Base-by-base conservation (phyloP, 1,140 invertebrate species). In the Colletes gigas region DNA sequence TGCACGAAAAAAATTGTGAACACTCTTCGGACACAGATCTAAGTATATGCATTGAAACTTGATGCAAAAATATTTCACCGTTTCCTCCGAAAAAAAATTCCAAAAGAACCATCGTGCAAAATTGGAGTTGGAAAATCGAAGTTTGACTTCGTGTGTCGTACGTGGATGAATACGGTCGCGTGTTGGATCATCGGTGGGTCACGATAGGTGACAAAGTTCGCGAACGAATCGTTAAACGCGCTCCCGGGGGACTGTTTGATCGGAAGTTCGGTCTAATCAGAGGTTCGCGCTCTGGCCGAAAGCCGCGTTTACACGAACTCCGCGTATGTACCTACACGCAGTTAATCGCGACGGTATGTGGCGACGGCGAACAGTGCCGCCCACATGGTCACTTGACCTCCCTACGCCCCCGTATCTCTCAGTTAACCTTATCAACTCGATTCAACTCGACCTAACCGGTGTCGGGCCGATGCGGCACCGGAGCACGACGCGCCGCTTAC, bases 391-490 rank as follows among this genome's bases (percentile, higher is more conserved):
- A 92, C 92, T 93, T 93, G 92, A 93, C 92, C 92, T 93, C 91
- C 78, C 90, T 82, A 92, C 91, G 92, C 92, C 91, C 89, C 90
- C 92, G 88, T 90, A 92, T 90, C 89, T 90, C 86, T 87, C 84
- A 92, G 89, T 93, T 93, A 93, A 93, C 92, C 92, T 92, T 93
- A 93, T 93, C 90, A 93, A 93, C 88, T 91, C 84, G 89, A 89
- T 88, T 91, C 89, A 89, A 92, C 88, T 90, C 87, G 88, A 90
- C 84, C 89, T 90, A 91, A 92, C 90, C 88, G 88, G 83, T 76
- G 83, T 78, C 78, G 72, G 80, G 44, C 83, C 84, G 80, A 75
- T 73, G 83, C 77, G n/a, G 47, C 74, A 75, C 65, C 62, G 65
- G 65, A 30, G n/a, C 59, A 60, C 55, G 52, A 57, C 65, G 66